phyloP scores from a whole-genome alignment of 2,888 invertebrate genomes.

The Julus scanicus region DNA sequence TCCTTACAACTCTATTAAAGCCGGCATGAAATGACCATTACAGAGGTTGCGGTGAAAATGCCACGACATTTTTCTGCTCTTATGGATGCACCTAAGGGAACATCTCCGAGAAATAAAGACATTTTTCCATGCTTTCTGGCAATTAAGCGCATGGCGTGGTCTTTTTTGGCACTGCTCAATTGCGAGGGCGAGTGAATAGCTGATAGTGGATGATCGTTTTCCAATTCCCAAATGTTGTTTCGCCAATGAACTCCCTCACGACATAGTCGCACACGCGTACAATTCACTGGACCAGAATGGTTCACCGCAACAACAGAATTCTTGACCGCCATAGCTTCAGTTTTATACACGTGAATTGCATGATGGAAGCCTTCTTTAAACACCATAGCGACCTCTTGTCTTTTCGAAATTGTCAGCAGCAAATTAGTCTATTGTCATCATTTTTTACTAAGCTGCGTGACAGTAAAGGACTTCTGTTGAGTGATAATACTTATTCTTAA shows the following conservation, averaged over 20 bases:
- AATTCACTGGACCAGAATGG: slow-evolving; percentile 36
- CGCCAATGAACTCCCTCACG: neutral
- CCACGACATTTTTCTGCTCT: slow-evolving; percentile 48
- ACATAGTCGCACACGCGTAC: slow-evolving; percentile 27
- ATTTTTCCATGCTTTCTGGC: slow-evolving; percentile 45
- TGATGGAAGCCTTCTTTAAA: neutral
- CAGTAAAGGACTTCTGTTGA: neutral
- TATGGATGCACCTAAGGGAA: slow-evolving; percentile 48
- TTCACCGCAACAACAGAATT: slow-evolving; percentile 26
- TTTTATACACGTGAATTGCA: neutral
- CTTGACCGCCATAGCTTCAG: neutral
- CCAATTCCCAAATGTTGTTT: slow-evolving; percentile 17
- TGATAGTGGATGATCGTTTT: slow-evolving; percentile 32
- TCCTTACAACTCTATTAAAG: slow-evolving; percentile 51
- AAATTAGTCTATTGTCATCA: neutral
- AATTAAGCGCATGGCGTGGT: slow-evolving; percentile 43
- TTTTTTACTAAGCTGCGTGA: neutral
- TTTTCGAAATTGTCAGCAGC: neutral
- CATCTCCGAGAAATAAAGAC: slow-evolving; percentile 45
- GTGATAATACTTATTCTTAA: neutral
- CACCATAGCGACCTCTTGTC: neutral
- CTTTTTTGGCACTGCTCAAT: slow-evolving; percentile 42
- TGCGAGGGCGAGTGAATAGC: neutral
- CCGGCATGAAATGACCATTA: slow-evolving; percentile 52
- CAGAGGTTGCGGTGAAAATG: slow-evolving; percentile 49